phyloP scores from a whole-genome alignment of 1,140 invertebrate genomes.

The Drosophila virilis region DNA sequence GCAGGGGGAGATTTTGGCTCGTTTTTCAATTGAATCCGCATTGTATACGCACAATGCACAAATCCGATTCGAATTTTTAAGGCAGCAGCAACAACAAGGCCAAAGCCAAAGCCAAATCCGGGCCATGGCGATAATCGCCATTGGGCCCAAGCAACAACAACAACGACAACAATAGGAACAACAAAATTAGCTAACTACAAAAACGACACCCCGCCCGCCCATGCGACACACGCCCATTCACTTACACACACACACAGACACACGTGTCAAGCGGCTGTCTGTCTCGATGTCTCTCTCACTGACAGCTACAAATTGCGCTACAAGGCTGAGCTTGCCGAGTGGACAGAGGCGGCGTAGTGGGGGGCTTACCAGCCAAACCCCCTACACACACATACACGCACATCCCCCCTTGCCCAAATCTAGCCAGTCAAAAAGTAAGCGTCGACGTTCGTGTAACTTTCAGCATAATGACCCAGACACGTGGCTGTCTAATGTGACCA shows the following conservation, averaged over 20 bases:
- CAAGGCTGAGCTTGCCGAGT: constrained; percentile 56
- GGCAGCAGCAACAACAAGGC: constrained; percentile 21
- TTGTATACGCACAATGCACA: constrained; percentile 59
- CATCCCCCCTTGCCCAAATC: not conserved
- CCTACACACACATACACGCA: too few relatives aligned
- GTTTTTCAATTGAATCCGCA: constrained; percentile 53
- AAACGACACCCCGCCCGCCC: constrained; percentile 52
- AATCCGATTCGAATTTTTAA: constrained; percentile 72
- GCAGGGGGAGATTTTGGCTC: not conserved
- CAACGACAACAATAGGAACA: constrained; percentile 10
- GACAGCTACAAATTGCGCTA: constrained; percentile 78
- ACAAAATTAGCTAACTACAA: constrained; percentile 61
- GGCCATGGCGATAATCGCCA: constrained; percentile 67
- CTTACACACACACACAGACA: constrained; percentile 18
- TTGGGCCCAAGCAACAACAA: constrained; percentile 38
- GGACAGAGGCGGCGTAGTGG: not conserved
- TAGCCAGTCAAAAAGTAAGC: constrained; percentile 46
- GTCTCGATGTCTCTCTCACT: constrained; percentile 54
- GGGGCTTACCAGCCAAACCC: not conserved
- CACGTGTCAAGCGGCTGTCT: constrained; percentile 60
- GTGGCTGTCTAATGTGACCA: constrained; percentile 81
- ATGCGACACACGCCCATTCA: constrained; percentile 46
- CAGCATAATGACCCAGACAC: constrained; percentile 82
- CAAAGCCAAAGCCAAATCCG: constrained; percentile 18
- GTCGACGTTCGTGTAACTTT: constrained; percentile 77